A percentile compares a stretch with the other conserved stretches of the same genome.
phyloP scores from a whole-genome alignment of 2,888 invertebrate genomes.

The Eupithecia subfuscata region DNA sequence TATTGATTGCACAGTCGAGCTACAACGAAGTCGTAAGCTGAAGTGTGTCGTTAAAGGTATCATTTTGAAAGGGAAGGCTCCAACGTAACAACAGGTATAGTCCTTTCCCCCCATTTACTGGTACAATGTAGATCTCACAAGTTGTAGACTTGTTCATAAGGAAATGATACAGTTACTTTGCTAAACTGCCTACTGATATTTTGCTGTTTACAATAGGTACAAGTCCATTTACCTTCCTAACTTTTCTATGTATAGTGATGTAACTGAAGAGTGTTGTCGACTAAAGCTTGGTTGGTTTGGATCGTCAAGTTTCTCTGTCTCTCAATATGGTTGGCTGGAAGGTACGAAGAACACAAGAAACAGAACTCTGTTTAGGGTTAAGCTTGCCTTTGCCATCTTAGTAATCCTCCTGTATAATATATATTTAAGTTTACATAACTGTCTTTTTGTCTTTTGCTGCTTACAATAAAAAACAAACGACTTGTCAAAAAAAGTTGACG shows the following conservation, averaged over 20 bases:
- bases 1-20: background rate
- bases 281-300: background rate
- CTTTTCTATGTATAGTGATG: slow-evolving; percentile 30
- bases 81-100: background rate
- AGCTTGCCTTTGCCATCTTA: background rate
- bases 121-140: slow-evolving; percentile 4
- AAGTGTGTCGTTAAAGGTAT: slow-evolving; percentile 7
- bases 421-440: background rate
- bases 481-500: no score
- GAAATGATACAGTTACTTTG: slow-evolving; percentile 21
- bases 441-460: background rate
- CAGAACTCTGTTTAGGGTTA: background rate
- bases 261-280: slow-evolving; percentile 17
- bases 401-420: background rate
- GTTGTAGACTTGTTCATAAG: slow-evolving; percentile 16
- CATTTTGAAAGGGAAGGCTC: slow-evolving; percentile 6
- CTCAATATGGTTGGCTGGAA: background rate
- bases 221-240: slow-evolving; percentile 14
- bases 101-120: background rate
- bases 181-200: slow-evolving; percentile 16
- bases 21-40: background rate
- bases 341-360: no score
- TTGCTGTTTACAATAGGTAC: slow-evolving; percentile 27
- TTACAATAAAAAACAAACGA: no score
- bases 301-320: background rate